These are phyloP conservation scores for Zenarchopterus dispar DNA, from an alignment of 2,797 vertebrate genomes.

Conservation along the genomic window DNA sequence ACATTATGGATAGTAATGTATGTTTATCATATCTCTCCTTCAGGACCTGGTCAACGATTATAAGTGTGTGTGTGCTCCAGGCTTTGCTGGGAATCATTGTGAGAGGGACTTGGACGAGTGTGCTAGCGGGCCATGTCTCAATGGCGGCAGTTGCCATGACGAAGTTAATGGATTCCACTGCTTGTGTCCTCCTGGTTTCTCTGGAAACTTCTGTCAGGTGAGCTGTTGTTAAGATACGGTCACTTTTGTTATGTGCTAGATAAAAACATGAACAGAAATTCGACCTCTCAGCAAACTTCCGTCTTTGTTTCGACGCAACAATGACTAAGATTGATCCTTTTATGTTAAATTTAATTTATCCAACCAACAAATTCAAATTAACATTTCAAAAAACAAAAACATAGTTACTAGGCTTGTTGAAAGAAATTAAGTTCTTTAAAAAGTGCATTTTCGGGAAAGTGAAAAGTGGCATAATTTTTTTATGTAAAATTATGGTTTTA, in stretches of 20 bases:
- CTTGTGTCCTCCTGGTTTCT: conserved; percentile 91
- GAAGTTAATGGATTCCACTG: conserved; percentile 90
- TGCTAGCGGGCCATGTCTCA: conserved; percentile 89
- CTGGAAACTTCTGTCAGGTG: conserved; percentile 93
- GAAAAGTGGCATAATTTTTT: too few relatives aligned
- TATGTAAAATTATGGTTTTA: too few relatives aligned
- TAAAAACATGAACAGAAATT: background rate
- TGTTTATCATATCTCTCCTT: background rate
- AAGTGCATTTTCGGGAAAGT: too few relatives aligned
- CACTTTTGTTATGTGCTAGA: background rate
- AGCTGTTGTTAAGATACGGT: conserved; percentile 29
- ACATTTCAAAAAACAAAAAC: too few relatives aligned
- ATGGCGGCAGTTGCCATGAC: conserved; percentile 90
- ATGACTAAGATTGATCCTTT: too few relatives aligned
- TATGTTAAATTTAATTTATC: too few relatives aligned
- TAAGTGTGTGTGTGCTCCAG: conserved; percentile 87
- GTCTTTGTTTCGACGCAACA: too few relatives aligned
- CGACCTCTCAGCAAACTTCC: too few relatives aligned
- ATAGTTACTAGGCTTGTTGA: too few relatives aligned
- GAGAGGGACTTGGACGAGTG: conserved; percentile 91
- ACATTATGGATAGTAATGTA: background rate
- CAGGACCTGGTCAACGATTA: conserved; percentile 92
- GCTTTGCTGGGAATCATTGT: conserved; percentile 88
- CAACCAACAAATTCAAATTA: too few relatives aligned
- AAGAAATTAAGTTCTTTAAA: too few relatives aligned